phyloP scores from a whole-genome alignment of 1,140 invertebrate genomes.

The Agraylea sexmaculata region DNA sequence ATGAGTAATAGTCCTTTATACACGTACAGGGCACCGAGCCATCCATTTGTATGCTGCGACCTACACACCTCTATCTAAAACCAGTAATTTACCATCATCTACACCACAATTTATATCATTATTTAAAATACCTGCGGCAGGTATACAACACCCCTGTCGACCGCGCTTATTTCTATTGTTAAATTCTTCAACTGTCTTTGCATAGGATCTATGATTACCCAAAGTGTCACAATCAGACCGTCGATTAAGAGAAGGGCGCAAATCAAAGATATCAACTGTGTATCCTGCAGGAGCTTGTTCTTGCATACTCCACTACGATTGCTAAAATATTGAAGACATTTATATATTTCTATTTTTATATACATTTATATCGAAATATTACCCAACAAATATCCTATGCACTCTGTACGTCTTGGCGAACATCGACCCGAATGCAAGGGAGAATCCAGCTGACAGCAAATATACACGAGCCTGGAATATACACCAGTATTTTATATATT shows the following conservation, averaged over 20 bases:
- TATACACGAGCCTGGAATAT: slow-evolving; percentile 66
- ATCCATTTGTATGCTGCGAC: slow-evolving; percentile 74
- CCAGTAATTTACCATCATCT: too few species aligned
- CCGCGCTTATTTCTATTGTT: slow-evolving; percentile 62
- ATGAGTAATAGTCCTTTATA: slow-evolving; percentile 81
- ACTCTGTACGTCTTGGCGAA: slow-evolving; percentile 83
- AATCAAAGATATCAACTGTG: slow-evolving; percentile 68
- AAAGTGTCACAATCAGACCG: slow-evolving; percentile 63
- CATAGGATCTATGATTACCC: slow-evolving; percentile 76
- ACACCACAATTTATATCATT: too few species aligned
- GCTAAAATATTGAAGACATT: slow-evolving; percentile 26
- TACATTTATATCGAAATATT: slow-evolving; percentile 43
- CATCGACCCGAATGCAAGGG: slow-evolving; percentile 79
- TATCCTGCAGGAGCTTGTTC: slow-evolving; percentile 69
- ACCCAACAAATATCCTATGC: slow-evolving; percentile 71
- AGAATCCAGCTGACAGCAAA: slow-evolving; percentile 76
- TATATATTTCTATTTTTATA: background rate
- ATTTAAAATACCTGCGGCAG: slow-evolving; percentile 86
- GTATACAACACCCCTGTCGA: slow-evolving; percentile 69
- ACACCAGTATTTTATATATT: background rate
- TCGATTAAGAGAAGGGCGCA: slow-evolving; percentile 67
- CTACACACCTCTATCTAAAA: slow-evolving; percentile 73
- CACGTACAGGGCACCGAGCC: slow-evolving; percentile 75
- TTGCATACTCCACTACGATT: slow-evolving; percentile 44
- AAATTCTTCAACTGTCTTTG: slow-evolving; percentile 71